A percentile compares a stretch with the other conserved stretches of the same genome.
Conservation (phyloP, 2,888 invertebrate species). For the Corythucha ciliata region DNA sequence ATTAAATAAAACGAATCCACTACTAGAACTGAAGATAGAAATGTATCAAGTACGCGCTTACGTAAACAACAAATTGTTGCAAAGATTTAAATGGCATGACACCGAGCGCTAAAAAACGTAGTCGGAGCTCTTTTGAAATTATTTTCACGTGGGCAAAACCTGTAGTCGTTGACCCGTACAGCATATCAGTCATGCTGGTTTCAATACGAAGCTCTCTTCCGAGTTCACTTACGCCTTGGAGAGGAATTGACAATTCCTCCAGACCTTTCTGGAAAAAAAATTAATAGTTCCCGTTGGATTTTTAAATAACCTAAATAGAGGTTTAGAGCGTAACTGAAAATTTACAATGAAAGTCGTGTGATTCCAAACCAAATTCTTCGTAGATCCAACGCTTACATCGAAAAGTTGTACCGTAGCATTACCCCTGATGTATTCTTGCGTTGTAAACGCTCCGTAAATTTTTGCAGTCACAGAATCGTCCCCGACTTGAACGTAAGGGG, state of each 20-base stretch:
- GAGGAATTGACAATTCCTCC: constrained; percentile 27
- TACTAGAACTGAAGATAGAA: constrained; percentile 5
- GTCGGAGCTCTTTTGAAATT: background rate
- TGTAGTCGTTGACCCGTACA: constrained; percentile 40
- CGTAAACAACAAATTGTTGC: constrained; percentile 45
- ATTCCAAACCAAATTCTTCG: constrained; percentile 25
- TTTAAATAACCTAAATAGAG: constrained; percentile 1
- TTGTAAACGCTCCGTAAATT: constrained; percentile 38
- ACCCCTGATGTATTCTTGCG: constrained; percentile 40
- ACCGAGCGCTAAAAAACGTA: constrained; percentile 13
- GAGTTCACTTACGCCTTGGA: constrained; percentile 31
- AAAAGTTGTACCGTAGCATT: constrained; percentile 40
- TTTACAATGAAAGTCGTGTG: constrained; percentile 35
- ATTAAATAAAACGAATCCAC: too few relatives aligned
- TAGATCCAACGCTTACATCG: constrained; percentile 23
- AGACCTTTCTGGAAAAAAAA: constrained; percentile 29
- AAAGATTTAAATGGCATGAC: constrained; percentile 44
- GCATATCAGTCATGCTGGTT: constrained; percentile 41
- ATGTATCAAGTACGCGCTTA: constrained; percentile 39
- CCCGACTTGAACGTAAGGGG: constrained; percentile 39
- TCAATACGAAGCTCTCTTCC: constrained; percentile 39
- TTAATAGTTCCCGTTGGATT: constrained; percentile 8
- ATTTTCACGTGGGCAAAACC: constrained; percentile 45
- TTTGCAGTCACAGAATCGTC: constrained; percentile 39
- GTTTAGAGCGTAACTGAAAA: too few relatives aligned